These are phyloP conservation scores for Lycopodina hypogea DNA, from an alignment of 37 sponge, comb jelly and placozoan species.

Conservation along the genomic window DNA sequence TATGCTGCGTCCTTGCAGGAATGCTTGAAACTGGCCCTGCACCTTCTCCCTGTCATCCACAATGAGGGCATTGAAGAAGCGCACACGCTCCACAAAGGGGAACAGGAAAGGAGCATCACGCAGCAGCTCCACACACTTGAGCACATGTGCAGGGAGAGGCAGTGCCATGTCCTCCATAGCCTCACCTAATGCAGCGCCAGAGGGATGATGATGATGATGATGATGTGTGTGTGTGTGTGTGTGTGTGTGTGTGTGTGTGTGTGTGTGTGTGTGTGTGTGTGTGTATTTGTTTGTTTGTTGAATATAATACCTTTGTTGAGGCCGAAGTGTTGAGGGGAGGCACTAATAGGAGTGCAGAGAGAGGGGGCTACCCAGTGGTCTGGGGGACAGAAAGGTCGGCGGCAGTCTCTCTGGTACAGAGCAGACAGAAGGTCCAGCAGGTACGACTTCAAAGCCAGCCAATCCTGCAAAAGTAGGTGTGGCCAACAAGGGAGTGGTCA, in stretches of 20 bases:
- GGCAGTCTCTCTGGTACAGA: constrained; percentile 62
- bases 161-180: constrained; percentile 2
- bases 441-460: neutral
- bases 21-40: constrained; percentile 51
- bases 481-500: neutral
- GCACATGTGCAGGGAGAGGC: constrained; percentile 2
- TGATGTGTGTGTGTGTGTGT: no score
- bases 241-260: no score
- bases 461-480: constrained; percentile 6
- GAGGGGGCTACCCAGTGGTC: constrained; percentile 47
- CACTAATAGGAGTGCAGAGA: neutral
- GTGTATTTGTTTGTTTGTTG: no score
- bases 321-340: constrained; percentile 40
- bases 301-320: constrained; percentile 18
- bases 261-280: neutral
- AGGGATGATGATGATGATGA: no score
- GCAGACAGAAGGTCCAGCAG: constrained; percentile 36
- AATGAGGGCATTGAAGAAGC: constrained; percentile 62
- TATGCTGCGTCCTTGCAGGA: constrained; percentile 44
- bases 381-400: constrained; percentile 46
- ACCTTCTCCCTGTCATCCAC: neutral
- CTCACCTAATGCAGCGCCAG: constrained; percentile 2
- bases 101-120: constrained; percentile 71
- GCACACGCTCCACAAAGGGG: constrained; percentile 70
- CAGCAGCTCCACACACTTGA: constrained; percentile 46